A percentile compares a stretch with the other conserved stretches of the same genome.
Conservation (phyloP, 2,113 vertebrate genomes). For the Dasyprocta punctata region DNA sequence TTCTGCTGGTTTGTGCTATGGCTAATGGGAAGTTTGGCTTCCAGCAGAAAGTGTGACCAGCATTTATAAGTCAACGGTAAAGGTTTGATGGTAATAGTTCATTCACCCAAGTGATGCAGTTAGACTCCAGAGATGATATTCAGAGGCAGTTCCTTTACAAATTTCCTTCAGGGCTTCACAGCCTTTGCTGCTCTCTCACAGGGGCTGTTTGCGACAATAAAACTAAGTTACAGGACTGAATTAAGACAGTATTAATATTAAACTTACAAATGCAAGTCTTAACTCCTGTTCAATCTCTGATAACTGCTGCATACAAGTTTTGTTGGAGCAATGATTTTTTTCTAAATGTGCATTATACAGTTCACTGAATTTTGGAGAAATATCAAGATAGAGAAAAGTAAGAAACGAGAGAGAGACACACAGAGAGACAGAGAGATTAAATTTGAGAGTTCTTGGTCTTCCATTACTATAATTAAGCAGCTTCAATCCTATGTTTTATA, state of each 20-base stretch:
- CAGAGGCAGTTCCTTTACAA: background rate
- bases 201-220: background rate
- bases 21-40: background rate
- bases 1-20: background rate
- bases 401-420: background rate
- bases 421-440: background rate
- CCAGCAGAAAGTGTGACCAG: background rate
- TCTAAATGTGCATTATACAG: background rate
- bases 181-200: background rate
- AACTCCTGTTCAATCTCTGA: background rate
- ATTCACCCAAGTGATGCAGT: background rate
- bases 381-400: background rate
- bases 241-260: background rate
- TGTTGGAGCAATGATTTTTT: background rate
- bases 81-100: background rate
- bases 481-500: background rate
- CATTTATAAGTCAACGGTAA: background rate
- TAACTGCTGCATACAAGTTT: background rate
- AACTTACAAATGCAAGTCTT: background rate
- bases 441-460: background rate
- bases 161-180: too few species aligned
- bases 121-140: background rate
- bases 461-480: background rate
- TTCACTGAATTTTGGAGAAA: background rate
- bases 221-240: background rate